Conservation (phyloP, 2,113 vertebrate genomes). For the Coracopsis vasa region DNA sequence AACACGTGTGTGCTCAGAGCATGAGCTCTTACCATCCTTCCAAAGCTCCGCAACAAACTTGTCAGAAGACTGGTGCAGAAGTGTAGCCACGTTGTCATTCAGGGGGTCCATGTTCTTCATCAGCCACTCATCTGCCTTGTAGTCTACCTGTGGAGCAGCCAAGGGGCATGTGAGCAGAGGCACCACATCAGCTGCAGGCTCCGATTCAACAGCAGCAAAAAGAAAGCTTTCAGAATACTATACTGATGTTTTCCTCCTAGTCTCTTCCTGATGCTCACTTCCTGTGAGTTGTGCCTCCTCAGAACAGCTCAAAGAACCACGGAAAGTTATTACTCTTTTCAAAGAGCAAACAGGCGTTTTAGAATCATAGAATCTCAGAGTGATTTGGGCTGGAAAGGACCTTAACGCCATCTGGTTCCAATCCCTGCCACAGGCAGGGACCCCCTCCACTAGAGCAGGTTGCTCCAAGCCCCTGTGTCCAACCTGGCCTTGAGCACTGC, state of each 20-base stretch:
- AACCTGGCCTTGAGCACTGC: neutral
- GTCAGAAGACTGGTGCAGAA: constrained; percentile 95
- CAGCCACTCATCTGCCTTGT: constrained; percentile 97
- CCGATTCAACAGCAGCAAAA: accelerated
- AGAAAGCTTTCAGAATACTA: neutral
- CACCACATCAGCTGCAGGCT: neutral
- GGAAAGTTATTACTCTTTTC: neutral
- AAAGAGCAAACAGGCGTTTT: neutral
- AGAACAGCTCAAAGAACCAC: neutral
- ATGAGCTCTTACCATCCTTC: constrained; percentile 89
- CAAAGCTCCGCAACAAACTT: constrained; percentile 96
- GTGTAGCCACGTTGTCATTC: constrained; percentile 95
- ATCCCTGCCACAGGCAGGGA: neutral
- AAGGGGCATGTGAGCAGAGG: neutral
- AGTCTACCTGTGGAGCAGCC: constrained; percentile 85
- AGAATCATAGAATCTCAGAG: neutral
- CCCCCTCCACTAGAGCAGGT: neutral
- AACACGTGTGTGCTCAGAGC: neutral
- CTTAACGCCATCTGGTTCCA: neutral
- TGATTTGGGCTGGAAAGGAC: neutral
- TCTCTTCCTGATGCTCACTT: neutral
- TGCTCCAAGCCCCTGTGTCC: neutral
- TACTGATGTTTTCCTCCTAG: neutral
- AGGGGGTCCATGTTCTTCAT: constrained; percentile 99
- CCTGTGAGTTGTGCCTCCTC: neutral